Evolutionary conservation across 2,888 invertebrate species (phyloP).

Genomic region (Ectemnius cavifrons): DNA sequence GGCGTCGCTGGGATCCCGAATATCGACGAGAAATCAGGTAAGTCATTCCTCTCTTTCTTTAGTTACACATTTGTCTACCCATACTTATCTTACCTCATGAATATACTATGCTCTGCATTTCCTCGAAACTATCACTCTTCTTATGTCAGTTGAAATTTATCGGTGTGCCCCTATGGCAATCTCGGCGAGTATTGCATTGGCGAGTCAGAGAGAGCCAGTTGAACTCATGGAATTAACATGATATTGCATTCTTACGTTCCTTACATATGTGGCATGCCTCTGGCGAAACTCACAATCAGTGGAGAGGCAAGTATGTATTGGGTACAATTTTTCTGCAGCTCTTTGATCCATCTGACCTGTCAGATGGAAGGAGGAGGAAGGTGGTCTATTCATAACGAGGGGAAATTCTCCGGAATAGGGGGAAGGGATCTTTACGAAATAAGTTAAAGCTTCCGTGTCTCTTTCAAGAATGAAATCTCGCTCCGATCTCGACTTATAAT

Average conservation of each 20-base stretch:
- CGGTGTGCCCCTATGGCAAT: background rate
- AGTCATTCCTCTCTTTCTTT: constrained; percentile 32
- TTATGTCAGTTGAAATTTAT: background rate
- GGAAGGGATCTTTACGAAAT: no score
- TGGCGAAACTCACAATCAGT: no score
- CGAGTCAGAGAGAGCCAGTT: background rate
- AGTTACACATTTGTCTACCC: no score
- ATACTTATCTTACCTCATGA: background rate
- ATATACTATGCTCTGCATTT: background rate
- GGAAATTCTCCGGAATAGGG: background rate
- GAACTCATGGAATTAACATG: background rate
- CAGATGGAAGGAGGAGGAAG: background rate
- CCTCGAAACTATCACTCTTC: background rate
- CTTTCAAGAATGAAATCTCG: background rate
- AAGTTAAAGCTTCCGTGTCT: background rate
- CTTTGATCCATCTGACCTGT: background rate
- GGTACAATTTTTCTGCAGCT: background rate
- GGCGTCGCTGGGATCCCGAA: constrained; percentile 55
- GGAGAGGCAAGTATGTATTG: background rate
- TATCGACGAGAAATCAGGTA: constrained; percentile 66
- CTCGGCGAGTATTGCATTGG: background rate
- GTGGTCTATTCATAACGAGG: background rate
- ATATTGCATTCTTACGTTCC: no score
- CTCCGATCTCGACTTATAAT: background rate
- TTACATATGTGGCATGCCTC: no score